Evolutionary conservation across 2,797 vertebrate species (phyloP).

Genomic region (Xerus rutilus): DNA sequence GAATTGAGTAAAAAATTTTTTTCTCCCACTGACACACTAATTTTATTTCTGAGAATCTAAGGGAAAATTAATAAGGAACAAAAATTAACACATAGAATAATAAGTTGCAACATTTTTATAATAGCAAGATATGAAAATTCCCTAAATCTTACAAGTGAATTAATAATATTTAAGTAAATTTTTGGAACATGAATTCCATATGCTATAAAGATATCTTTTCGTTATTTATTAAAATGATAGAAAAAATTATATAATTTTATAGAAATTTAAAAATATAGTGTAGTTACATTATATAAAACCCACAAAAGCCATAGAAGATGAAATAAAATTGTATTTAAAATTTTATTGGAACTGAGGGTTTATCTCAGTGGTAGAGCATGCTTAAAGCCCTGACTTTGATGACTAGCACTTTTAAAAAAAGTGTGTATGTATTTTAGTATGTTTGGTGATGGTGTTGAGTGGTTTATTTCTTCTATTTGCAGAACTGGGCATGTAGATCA

Average conservation of each 20-base stretch:
- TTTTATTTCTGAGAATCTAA: slow-evolving; percentile 46
- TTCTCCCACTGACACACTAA: neutral
- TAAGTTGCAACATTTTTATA: slow-evolving; percentile 34
- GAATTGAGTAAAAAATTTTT: neutral
- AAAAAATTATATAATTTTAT: neutral
- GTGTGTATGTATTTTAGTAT: neutral
- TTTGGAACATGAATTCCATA: neutral
- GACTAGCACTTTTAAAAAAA: too few species aligned
- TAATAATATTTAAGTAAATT: neutral
- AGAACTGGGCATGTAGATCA: too few species aligned
- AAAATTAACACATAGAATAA: neutral
- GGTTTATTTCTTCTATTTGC: neutral
- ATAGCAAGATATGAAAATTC: neutral
- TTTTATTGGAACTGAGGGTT: neutral
- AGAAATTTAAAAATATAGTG: neutral
- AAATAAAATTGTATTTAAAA: neutral
- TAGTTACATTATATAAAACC: neutral
- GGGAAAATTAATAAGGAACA: neutral
- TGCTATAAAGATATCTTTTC: neutral
- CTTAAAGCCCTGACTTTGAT: too few species aligned
- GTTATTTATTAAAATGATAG: slow-evolving; percentile 24
- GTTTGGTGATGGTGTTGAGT: neutral
- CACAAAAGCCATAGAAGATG: neutral
- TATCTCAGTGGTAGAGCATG: too few species aligned
- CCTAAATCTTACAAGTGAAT: neutral